A percentile compares a stretch with the other conserved stretches of the same genome.
Conservation (phyloP, 2,888 invertebrate genomes). For the Tenthredo livida region DNA sequence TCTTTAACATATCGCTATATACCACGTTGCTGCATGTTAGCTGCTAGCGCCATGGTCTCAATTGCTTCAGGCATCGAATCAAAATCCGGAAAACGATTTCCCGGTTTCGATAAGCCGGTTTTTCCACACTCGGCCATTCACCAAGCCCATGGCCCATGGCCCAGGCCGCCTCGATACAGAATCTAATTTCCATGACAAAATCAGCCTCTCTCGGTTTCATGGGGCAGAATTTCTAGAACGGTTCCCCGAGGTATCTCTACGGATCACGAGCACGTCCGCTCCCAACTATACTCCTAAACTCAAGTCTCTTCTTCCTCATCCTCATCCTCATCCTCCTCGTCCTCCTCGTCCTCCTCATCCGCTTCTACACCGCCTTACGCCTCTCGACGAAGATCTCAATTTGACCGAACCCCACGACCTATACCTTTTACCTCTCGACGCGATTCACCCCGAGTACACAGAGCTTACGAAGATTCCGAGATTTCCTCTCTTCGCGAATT, state of each 20-base stretch:
- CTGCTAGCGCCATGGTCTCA: background rate
- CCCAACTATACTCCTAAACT: constrained; percentile 59
- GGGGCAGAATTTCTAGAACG: constrained; percentile 32
- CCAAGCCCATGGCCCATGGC: background rate
- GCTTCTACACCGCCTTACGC: background rate
- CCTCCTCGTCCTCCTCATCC: background rate
- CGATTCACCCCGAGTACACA: background rate
- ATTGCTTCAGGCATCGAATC: background rate
- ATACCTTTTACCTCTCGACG: constrained; percentile 8
- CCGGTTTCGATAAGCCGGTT: constrained; percentile 23
- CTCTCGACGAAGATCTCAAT: constrained; percentile 41
- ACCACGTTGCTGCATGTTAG: background rate
- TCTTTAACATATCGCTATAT: background rate
- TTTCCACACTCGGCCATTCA: constrained; percentile 23
- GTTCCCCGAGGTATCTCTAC: constrained; percentile 57
- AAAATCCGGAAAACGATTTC: constrained; percentile 15
- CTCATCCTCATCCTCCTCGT: background rate
- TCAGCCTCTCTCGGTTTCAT: constrained; percentile 37
- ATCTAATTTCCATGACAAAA: constrained; percentile 51
- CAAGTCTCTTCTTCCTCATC: constrained; percentile 49
- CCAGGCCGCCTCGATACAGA: background rate
- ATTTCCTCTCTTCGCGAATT: background rate
- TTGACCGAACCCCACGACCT: constrained; percentile 22
- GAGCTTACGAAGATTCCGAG: background rate
- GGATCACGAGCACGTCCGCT: constrained; percentile 65